Percentiles rank a stretch among this genome's conserved stretches.
Evolutionary conservation across 2,888 invertebrate genomes (phyloP).

Genomic region (Andrena chrysosceles): DNA sequence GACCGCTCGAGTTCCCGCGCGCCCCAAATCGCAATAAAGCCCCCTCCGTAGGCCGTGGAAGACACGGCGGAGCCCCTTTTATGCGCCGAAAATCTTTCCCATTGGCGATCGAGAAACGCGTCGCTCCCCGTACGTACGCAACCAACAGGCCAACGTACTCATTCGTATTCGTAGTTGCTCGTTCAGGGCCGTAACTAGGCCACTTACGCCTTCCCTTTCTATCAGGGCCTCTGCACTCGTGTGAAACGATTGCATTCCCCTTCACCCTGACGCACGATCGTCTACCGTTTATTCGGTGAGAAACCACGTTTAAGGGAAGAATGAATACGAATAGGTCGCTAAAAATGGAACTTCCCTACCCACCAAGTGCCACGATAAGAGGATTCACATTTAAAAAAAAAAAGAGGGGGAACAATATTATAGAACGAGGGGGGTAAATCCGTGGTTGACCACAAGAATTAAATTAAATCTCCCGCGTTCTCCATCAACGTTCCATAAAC

Average conservation of each 20-base stretch:
- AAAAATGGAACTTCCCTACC: background rate
- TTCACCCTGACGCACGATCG: background rate
- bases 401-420: too few relatives aligned
- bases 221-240: conserved; percentile 4
- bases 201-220: conserved; percentile 5
- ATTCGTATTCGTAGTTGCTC: conserved; percentile 66
- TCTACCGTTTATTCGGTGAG: background rate
- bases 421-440: too few relatives aligned
- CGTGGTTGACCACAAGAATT: too few relatives aligned
- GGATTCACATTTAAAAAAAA: too few relatives aligned
- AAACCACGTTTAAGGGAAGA: background rate
- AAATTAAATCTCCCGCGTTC: too few relatives aligned
- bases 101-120: conserved; percentile 73
- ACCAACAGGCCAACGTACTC: conserved; percentile 57
- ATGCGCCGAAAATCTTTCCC: conserved; percentile 77
- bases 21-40: conserved; percentile 73
- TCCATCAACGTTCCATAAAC: too few relatives aligned
- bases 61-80: conserved; percentile 67
- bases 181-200: conserved; percentile 68
- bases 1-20: conserved; percentile 66
- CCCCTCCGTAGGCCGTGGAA: conserved; percentile 55
- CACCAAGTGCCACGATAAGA: too few relatives aligned
- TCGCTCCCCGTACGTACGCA: conserved; percentile 52
- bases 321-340: background rate
- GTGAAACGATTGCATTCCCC: background rate